Evolutionary conservation across 2,888 invertebrate genomes (phyloP).

Genomic region (Nemoura dubitans): DNA sequence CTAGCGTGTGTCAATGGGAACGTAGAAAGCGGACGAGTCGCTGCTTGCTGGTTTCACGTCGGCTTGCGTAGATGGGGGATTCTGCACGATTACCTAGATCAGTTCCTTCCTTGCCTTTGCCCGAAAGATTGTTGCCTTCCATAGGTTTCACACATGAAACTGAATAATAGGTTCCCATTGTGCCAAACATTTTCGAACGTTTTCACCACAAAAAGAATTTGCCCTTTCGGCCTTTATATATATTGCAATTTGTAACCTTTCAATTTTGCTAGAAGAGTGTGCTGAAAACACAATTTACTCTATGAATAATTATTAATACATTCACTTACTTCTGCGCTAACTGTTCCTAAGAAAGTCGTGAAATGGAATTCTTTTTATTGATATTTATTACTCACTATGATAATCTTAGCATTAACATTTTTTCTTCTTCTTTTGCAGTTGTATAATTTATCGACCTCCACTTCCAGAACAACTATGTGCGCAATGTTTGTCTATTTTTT

Average conservation of each 20-base stretch:
- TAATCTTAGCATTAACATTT: slow-evolving; percentile 14
- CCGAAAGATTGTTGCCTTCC: too few species aligned
- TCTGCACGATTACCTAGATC: background rate
- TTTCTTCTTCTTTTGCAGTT: slow-evolving; percentile 38
- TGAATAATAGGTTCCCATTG: too few species aligned
- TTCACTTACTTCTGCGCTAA: background rate
- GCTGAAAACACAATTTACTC: background rate
- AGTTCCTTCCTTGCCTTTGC: too few species aligned
- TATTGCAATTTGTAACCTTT: too few species aligned
- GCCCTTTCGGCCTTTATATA: too few species aligned
- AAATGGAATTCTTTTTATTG: background rate
- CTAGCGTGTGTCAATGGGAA: background rate
- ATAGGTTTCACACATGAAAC: too few species aligned
- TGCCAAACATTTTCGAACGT: too few species aligned
- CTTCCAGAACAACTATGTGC: slow-evolving; percentile 37
- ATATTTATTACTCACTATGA: background rate
- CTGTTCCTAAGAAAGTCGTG: background rate
- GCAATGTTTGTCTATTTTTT: slow-evolving; percentile 39
- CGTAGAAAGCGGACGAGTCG: background rate
- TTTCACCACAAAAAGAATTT: too few species aligned
- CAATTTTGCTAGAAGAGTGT: too few species aligned
- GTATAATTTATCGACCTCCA: slow-evolving; percentile 31
- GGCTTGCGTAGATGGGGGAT: background rate
- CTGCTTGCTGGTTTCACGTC: background rate
- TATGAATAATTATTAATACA: background rate